Percentiles rank a stretch among this genome's conserved stretches.
These are phyloP conservation scores for Pteruthius melanotis DNA, from an alignment of 2,113 vertebrate genomes.

Conservation along the genomic window DNA sequence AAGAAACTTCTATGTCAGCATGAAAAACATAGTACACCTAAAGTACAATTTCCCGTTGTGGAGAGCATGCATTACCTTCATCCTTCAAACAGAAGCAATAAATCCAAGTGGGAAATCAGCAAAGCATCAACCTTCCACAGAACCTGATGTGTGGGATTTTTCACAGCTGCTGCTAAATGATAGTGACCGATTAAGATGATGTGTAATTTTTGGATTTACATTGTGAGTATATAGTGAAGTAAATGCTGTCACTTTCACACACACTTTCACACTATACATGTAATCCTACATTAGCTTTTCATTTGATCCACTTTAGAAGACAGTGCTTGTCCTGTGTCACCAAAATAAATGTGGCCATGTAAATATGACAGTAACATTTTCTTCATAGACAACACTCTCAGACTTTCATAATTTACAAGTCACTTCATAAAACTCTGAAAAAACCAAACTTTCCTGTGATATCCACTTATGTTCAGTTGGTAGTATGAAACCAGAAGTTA, in stretches of 20 bases:
- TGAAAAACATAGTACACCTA: not conserved
- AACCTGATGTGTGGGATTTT: not conserved
- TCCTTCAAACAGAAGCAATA: not conserved
- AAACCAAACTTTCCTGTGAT: not conserved
- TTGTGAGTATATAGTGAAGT: not conserved
- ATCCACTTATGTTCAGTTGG: not conserved
- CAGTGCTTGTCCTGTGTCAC: not conserved
- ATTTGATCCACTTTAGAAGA: not conserved
- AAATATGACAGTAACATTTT: not conserved
- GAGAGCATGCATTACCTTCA: not conserved
- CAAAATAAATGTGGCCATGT: not conserved
- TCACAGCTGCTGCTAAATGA: not conserved
- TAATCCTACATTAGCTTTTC: not conserved
- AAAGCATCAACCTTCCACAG: not conserved
- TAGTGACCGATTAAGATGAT: not conserved
- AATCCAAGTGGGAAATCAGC: not conserved
- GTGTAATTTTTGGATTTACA: not conserved
- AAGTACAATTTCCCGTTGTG: not conserved
- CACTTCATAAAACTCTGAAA: not conserved
- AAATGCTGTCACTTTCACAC: not conserved
- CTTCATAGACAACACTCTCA: not conserved
- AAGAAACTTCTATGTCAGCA: not conserved
- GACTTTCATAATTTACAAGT: not conserved
- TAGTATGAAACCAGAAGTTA: not conserved
- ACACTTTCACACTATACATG: not conserved